Conservation (phyloP, 2,113 vertebrate genomes). For the Hyperopisus bebe region DNA sequence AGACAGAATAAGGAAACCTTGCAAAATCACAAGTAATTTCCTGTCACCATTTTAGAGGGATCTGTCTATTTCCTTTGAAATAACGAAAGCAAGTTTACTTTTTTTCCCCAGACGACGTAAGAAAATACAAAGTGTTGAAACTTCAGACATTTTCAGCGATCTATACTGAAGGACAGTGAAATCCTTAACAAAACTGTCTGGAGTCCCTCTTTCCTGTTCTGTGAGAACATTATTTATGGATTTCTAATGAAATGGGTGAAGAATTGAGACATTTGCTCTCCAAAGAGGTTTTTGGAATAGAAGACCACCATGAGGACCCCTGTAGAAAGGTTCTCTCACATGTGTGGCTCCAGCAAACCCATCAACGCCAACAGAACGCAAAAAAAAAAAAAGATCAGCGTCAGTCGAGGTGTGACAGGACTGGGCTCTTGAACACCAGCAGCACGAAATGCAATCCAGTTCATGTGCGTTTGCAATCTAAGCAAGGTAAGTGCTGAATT, state of each 20-base stretch:
- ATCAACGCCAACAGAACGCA: background rate
- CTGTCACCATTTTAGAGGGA: background rate
- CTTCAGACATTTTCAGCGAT: background rate
- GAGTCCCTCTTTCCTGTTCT: background rate
- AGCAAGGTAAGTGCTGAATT: background rate
- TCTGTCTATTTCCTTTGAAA: background rate
- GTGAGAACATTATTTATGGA: background rate
- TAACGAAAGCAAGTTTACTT: background rate
- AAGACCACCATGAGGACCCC: background rate
- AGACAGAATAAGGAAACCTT: conserved; percentile 3
- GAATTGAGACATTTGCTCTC: background rate
- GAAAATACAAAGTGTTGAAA: background rate
- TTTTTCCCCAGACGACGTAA: background rate
- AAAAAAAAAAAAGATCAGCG: background rate
- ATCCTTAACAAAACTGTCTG: background rate
- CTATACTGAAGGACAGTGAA: background rate
- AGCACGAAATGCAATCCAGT: background rate
- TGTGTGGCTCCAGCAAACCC: background rate
- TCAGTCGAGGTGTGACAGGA: background rate
- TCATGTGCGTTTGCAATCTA: background rate
- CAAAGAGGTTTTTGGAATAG: background rate
- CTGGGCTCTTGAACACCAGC: background rate
- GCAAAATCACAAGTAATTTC: conserved; percentile 1
- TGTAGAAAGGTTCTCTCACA: background rate
- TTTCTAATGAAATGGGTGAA: background rate